Conservation (phyloP, 2,797 vertebrate species). For the Alosa sapidissima region DNA sequence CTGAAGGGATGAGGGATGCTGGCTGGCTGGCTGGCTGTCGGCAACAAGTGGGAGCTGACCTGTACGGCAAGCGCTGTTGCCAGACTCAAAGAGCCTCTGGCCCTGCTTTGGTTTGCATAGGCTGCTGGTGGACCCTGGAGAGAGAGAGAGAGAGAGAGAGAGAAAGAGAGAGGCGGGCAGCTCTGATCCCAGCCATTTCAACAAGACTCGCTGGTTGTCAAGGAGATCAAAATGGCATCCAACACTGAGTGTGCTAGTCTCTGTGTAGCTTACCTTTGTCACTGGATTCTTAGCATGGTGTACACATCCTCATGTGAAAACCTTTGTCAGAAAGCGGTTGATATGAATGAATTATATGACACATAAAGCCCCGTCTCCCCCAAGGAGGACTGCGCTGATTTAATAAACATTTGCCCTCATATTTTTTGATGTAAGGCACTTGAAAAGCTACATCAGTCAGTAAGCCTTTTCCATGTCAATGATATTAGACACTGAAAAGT, state of each 20-base stretch:
- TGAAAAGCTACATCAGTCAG: conserved; percentile 1
- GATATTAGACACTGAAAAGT: conserved; percentile 18
- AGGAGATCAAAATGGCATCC: conserved; percentile 25
- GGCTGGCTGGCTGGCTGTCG: neutral
- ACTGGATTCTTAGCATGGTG: neutral
- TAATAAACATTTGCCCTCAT: neutral
- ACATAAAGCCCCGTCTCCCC: neutral
- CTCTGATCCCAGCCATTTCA: conserved; percentile 23
- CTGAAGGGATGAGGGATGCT: conserved; percentile 5
- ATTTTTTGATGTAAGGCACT: neutral
- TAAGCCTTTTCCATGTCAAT: conserved; percentile 17
- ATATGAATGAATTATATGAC: conserved; percentile 6
- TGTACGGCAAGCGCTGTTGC: neutral
- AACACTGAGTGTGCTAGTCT: neutral
- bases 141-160: neutral
- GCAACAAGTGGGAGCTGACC: conserved; percentile 22
- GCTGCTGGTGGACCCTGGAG: neutral
- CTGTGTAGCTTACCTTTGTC: neutral
- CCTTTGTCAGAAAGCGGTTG: neutral
- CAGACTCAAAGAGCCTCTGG: neutral
- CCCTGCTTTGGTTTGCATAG: conserved; percentile 17
- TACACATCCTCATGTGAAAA: neutral
- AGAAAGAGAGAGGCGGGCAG: neutral
- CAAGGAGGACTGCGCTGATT: neutral
- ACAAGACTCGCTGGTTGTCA: conserved; percentile 15